A percentile compares a stretch with the other conserved stretches of the same genome.
Evolutionary conservation across 2,888 invertebrate species (phyloP).

Genomic region (Ochlodes sylvanus): DNA sequence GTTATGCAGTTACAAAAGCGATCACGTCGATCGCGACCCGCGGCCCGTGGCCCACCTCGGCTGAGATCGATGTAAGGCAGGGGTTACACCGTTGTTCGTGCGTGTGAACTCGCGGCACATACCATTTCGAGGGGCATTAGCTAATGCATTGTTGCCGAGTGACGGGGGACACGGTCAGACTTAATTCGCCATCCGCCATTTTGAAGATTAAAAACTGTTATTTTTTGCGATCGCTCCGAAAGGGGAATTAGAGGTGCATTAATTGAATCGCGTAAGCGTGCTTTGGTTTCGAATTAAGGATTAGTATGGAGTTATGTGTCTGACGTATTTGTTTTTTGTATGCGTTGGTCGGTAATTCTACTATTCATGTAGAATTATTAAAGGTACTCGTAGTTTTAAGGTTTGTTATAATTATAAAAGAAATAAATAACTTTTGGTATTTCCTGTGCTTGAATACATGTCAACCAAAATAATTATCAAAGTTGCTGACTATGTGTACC

Average conservation of each 20-base stretch:
- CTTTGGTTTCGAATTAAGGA: conserved; percentile 38
- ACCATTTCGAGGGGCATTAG: conserved; percentile 56
- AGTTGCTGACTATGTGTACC: too few species aligned
- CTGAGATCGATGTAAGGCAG: conserved; percentile 49
- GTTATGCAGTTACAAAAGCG: neutral
- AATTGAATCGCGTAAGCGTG: conserved; percentile 39
- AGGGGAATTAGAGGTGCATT: conserved; percentile 38
- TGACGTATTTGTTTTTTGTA: conserved; percentile 16
- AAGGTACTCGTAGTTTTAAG: neutral
- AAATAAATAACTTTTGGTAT: too few species aligned
- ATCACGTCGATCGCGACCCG: neutral
- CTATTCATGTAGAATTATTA: neutral
- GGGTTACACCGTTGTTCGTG: conserved; percentile 58
- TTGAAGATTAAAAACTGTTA: conserved; percentile 44
- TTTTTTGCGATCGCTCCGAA: conserved; percentile 31
- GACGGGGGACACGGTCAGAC: conserved; percentile 44
- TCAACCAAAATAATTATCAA: too few species aligned
- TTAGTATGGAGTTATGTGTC: conserved; percentile 24
- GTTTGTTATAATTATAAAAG: too few species aligned
- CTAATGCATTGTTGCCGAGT: conserved; percentile 59
- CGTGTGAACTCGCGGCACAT: conserved; percentile 62
- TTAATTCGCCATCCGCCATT: conserved; percentile 42
- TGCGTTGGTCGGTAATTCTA: neutral
- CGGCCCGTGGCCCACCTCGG: neutral
- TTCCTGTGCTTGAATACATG: too few species aligned